phyloP scores from a whole-genome alignment of 2,888 invertebrate species.

The Margaritifera margaritifera region DNA sequence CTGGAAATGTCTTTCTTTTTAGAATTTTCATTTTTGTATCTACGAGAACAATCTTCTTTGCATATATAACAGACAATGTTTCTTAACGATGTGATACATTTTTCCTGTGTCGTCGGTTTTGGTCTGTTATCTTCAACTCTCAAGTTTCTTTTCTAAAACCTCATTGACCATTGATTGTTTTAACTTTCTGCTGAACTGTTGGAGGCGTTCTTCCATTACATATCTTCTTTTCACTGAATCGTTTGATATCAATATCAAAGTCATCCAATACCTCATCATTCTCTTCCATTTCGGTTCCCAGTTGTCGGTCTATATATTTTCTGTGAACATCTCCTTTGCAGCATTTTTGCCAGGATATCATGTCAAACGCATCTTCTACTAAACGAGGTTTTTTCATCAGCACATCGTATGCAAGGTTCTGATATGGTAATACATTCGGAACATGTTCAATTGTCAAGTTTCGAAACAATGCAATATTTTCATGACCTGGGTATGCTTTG shows the following conservation, averaged over 20 bases:
- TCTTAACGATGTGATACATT: not conserved
- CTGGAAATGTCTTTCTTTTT: too few relatives aligned
- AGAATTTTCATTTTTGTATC: not conserved
- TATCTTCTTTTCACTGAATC: constrained; percentile 2
- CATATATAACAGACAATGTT: not conserved
- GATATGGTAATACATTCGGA: not conserved
- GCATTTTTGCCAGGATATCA: not conserved
- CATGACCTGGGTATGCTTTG: not conserved
- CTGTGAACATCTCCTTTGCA: not conserved
- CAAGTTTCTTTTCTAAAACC: constrained; percentile 1
- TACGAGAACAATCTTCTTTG: constrained; percentile 1
- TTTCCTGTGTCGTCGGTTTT: not conserved
- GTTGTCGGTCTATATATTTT: too few relatives aligned
- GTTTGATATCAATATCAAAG: not conserved
- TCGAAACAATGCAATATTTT: not conserved
- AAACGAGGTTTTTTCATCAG: not conserved
- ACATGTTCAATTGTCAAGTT: not conserved
- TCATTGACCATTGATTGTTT: not conserved
- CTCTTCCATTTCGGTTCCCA: too few relatives aligned
- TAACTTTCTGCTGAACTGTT: constrained; percentile 1
- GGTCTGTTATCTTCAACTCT: not conserved
- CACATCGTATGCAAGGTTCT: not conserved
- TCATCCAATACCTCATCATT: too few relatives aligned
- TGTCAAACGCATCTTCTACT: not conserved
- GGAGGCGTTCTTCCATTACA: constrained; percentile 7